Base-by-base conservation (phyloP, 2,797 vertebrate species). In the Alosa sapidissima region DNA sequence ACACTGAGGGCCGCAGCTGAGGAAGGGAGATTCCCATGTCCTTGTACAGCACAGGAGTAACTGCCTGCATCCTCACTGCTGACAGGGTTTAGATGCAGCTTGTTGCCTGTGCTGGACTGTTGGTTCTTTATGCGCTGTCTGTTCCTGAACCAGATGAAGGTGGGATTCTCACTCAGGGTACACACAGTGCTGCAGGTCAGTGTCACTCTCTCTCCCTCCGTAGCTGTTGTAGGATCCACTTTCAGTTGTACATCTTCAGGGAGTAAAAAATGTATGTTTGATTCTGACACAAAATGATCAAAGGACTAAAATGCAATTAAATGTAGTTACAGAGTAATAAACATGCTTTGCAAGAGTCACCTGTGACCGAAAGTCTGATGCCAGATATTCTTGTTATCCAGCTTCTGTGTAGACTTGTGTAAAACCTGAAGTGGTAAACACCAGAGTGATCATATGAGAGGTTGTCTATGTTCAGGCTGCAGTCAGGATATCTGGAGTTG, bases 121-220 rank as follows among this genome's bases (percentile, higher is more conserved):
- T 82, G 88, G 85, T 81, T 88, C 83, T 68, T 85, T 0, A 86
- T 81, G 85, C 82, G 2, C 78, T 78, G 58, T 72, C 60, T 11
- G 81, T 89, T 90, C 86, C 84, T 89, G 84, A 86, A 89, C 89
- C 89, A 90, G 49, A 85, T 85, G 72, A 45, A 78, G 41, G 36
- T 41, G 68, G 68, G 68, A 33, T 75, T 45, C 36, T 19, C 6
- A 41, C 84, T 86, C 89, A 84, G 87, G 87, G 82, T 0, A 81
- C 91, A 91, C 58, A 83, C 87, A 88, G 68, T 85, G 83, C 47
- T 88, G 36, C 91, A 92, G 33, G 85, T 88, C 86, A 92, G 91
- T 16, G 58, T 86, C 19, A 90, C 88, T 36, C 21, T 78, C 36
- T 83, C 48, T 82, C 24, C 78, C 75, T 86, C 83, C 65, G 83